These are phyloP conservation scores for Tautogolabrus adspersus DNA, from an alignment of 2,113 vertebrate species.

Conservation along the genomic window DNA sequence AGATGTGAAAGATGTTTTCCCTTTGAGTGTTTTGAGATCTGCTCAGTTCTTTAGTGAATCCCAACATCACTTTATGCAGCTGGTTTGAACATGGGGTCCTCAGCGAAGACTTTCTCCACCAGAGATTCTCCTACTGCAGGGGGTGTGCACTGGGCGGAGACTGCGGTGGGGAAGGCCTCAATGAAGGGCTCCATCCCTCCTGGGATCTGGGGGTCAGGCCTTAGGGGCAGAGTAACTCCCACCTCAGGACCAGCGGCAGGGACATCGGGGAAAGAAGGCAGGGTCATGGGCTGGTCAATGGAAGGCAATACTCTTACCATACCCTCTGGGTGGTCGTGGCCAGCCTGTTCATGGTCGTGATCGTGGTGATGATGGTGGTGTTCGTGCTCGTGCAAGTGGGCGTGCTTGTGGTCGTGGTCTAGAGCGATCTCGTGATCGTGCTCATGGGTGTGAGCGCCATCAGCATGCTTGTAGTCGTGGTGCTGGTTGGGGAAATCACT, in stretches of 20 bases:
- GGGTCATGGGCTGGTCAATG: conserved; percentile 52
- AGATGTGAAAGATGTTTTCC: not conserved
- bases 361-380: conserved; percentile 83
- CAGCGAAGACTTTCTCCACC: conserved; percentile 58
- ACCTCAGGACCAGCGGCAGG: not conserved
- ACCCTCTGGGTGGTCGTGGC: conserved; percentile 58
- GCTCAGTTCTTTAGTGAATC: not conserved
- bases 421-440: conserved; percentile 80
- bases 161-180: conserved; percentile 57
- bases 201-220: conserved; percentile 71
- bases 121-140: accelerated
- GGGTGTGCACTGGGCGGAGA: conserved; percentile 62
- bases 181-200: conserved; percentile 66
- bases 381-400: conserved; percentile 80
- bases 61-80: conserved; percentile 15
- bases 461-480: conserved; percentile 73
- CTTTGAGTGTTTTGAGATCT: too few species aligned
- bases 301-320: conserved; percentile 55
- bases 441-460: conserved; percentile 69
- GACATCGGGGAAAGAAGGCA: conserved; percentile 63
- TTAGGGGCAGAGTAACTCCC: conserved; percentile 56
- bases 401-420: conserved; percentile 81
- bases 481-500: conserved; percentile 63
- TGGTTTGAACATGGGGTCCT: conserved; percentile 75
- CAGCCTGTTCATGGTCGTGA: conserved; percentile 1